Evolutionary conservation across 2,113 vertebrate species (phyloP).

Genomic region (Sturnira hondurensis): DNA sequence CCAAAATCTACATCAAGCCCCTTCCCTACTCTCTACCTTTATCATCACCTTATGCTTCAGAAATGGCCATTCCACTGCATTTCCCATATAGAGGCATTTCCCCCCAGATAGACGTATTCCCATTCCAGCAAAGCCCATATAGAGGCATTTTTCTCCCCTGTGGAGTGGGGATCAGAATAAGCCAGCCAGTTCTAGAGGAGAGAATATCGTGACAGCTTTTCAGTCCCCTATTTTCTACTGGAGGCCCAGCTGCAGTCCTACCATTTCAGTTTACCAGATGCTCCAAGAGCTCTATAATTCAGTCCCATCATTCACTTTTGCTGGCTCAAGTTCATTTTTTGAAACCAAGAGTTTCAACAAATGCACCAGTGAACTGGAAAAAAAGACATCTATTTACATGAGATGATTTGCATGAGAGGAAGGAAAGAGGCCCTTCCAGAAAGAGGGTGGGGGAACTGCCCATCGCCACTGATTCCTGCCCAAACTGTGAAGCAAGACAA

Average conservation of each 20-base stretch:
- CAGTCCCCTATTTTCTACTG: not conserved
- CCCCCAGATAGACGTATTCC: no score
- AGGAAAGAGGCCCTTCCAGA: not conserved
- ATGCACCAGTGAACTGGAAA: not conserved
- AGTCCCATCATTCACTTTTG: not conserved
- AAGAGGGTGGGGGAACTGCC: not conserved
- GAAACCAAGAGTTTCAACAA: conserved; percentile 39
- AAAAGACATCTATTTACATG: conserved; percentile 14
- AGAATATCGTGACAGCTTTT: not conserved
- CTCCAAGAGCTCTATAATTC: not conserved
- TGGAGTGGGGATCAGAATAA: not conserved
- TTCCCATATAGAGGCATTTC: not conserved
- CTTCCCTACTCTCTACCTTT: not conserved
- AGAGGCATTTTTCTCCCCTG: not conserved
- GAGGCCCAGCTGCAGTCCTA: conserved; percentile 5
- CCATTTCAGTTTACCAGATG: not conserved
- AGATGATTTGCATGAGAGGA: conserved; percentile 5
- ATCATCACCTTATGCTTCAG: not conserved
- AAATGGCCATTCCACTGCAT: not conserved
- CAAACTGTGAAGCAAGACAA: not conserved
- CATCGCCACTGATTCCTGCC: not conserved
- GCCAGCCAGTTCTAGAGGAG: not conserved
- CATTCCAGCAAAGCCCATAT: not conserved
- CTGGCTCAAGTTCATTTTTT: not conserved
- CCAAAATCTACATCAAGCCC: not conserved